Evolutionary conservation across 2,113 vertebrate genomes (phyloP).

Genomic region (Odocoileus virginianus): DNA sequence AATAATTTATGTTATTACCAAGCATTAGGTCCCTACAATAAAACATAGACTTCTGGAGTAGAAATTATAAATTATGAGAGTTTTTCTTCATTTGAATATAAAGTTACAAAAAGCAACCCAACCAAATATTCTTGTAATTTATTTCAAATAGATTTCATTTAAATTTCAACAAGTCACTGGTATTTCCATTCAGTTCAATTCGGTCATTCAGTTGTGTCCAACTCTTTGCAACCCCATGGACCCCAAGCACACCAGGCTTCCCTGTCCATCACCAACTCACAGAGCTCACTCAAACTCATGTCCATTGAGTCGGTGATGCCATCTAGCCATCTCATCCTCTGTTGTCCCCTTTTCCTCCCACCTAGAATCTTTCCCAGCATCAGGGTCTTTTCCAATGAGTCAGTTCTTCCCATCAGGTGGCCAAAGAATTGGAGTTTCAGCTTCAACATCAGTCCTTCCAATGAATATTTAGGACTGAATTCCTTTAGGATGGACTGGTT

Average conservation of each 20-base stretch:
- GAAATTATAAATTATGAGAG: not conserved
- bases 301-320: not conserved
- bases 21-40: not conserved
- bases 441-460: not conserved
- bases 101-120: not conserved
- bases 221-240: not conserved
- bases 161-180: not conserved
- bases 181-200: not conserved
- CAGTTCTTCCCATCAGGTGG: not conserved
- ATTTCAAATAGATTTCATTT: not conserved
- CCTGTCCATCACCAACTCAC: not conserved
- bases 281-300: not conserved
- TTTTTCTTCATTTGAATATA: not conserved
- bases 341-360: not conserved
- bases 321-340: not conserved
- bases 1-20: not conserved
- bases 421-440: not conserved
- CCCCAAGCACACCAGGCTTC: not conserved
- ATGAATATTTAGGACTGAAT: not conserved
- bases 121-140: not conserved
- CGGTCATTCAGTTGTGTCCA: accelerated
- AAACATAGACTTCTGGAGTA: not conserved
- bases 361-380: not conserved
- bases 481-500: not conserved
- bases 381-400: not conserved